Evolutionary conservation across 2,113 vertebrate species (phyloP), one percentile per base, ranked within the genome.

Genomic region (Falco punctatus): DNA sequence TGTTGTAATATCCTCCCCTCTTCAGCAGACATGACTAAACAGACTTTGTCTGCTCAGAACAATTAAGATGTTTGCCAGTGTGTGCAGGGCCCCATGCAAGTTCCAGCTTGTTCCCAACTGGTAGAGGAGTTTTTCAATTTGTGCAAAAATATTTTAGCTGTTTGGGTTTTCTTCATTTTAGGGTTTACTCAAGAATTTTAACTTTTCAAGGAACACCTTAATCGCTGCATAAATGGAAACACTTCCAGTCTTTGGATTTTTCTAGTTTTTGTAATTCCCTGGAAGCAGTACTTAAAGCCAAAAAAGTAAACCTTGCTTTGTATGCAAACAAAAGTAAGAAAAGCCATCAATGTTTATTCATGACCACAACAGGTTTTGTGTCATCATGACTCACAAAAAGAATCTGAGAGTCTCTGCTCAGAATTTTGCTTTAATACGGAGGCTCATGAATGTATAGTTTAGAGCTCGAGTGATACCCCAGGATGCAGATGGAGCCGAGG

Each of bases 1-100:
- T 96, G 95, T 69, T 82, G 88, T 77, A 90, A 94, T 7, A 51
- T 51, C 91, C 89, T 94, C 69, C 86, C 86, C 84, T 18, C 92
- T 95, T 83, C 82, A 59, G 91, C 95, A 98, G 97, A 97, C 94
- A 20, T 92, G 96, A 98, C 96, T 91, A 42, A 98, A 95, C 96
- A 96, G 74, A 88, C 94, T 88, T 62, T 52, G 96, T 97, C 96
- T 98, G 91, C 95, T 91, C 81, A 78, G 90, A 90, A 72, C 94
- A 97, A 69, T 97, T 90, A 59, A 28, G 67, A 59, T 44, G 6
- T 87, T 97, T 97, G 96, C 96, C 74, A 44, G 90, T 22, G 62
- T 55, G 35, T 72, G 85, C 54, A 21, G 85, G 88, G 93, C 92
- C 81, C 71, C 48, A 3, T 81, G 74, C 98, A 48, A 54, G 97